These are phyloP conservation scores for Semaprochilodus insignis DNA, from an alignment of 2,797 vertebrate genomes.

Conservation along the genomic window DNA sequence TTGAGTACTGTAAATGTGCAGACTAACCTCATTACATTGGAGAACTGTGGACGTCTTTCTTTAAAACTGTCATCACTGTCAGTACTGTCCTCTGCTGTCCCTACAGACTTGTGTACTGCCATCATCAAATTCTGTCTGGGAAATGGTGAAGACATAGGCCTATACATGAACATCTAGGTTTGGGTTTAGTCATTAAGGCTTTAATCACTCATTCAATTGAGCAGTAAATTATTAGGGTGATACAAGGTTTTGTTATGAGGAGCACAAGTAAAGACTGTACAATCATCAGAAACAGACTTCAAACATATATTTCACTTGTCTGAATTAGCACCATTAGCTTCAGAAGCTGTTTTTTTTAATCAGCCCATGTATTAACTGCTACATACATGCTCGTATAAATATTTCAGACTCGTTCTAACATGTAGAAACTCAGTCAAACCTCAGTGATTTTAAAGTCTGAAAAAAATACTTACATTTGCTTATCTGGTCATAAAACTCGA, in stretches of 20 bases:
- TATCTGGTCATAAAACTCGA: not conserved
- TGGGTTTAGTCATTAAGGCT: not conserved
- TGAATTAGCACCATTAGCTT: too few species aligned
- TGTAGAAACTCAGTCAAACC: not conserved
- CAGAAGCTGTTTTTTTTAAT: too few species aligned
- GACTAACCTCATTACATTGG: not conserved
- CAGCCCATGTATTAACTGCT: too few species aligned
- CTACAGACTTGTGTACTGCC: not conserved
- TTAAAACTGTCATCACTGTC: not conserved
- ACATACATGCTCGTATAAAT: too few species aligned
- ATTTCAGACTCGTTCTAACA: too few species aligned
- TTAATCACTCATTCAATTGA: too few species aligned
- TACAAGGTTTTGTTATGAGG: too few species aligned
- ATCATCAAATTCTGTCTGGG: not conserved
- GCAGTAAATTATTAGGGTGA: too few species aligned
- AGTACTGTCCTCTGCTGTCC: not conserved
- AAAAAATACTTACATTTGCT: not conserved
- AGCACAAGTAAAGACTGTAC: too few species aligned
- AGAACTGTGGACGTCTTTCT: not conserved
- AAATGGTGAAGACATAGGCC: not conserved
- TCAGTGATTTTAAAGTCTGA: not conserved
- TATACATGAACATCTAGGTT: not conserved
- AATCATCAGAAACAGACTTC: too few species aligned
- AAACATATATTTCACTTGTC: too few species aligned
- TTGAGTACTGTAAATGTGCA: not conserved